Evolutionary conservation across 2,888 invertebrate genomes (phyloP), one percentile per base, ranked within the genome.

Genomic region (Drosophila longiperda): DNA sequence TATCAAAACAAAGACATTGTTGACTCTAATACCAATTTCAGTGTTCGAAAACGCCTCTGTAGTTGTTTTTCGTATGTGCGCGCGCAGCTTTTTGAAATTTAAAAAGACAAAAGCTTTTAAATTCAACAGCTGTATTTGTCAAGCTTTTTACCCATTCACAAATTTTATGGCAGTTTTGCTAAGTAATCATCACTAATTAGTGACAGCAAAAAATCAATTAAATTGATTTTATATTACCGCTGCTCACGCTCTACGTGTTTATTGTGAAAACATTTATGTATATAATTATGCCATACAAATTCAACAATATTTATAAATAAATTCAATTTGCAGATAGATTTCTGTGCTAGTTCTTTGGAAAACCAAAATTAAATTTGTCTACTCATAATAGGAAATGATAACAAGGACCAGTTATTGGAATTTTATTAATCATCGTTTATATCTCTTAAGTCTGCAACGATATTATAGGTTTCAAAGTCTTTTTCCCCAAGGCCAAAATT

Each of bases 111-210:
- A 45, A 45, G 45, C 45, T 45, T 23, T 42, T 12, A 1, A 20
- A 4, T 48, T 53, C 33, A 9, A 63, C 65, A 32, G 3, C 2
- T 9, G 12, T 63, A 48, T 33, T 38, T 23, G 34, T 15, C 5
- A 11, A 54, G 78, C 66, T 71, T 75, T 75, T 62, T 12, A 15
- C 26, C 53, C 17, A 45, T 49, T 11, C 29, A 50, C 26, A 9
- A 1, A 48, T 17, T 50, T 75, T 32, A 50, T 53, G 29, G 49
- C 61, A 20, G 17, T 53, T 65, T 71, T 49, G 71, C 59, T 65
- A 50, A 15, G 52, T 67, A 65, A 75, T 65, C 38, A 45, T 20
- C 34, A 40, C 65, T 62, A 75, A 78, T 78, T 78, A 66, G 64
- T 55, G 53, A 29, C 58, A 38, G 52, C 53, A 17, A 79, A 67